Evolutionary conservation across 2,113 vertebrate species (phyloP), one percentile per base, ranked within the genome.

Genomic region (Heterotis niloticus): DNA sequence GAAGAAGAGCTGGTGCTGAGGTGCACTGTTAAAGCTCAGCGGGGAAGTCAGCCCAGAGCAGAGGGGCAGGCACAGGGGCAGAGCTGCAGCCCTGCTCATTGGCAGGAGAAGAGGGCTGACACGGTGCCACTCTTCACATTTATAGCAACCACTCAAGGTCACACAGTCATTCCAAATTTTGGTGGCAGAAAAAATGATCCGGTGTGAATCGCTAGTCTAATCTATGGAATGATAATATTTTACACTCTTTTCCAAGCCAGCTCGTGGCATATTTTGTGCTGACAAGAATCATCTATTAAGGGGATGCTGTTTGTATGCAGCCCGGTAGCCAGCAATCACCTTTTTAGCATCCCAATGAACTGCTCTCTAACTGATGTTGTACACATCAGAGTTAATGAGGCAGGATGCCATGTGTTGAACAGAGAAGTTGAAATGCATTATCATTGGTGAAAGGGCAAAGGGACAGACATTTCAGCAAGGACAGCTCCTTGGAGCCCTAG

Each of bases 341-440:
- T 90, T 88, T 73, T 76, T 81, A 26, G 88, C 88, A 86, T 90
- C 87, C 87, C 87, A 89, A 90, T 92, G 88, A 89, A 88, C 89
- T 88, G 81, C 34, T 80, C 60, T 85, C 86, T 92, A 90, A 92
- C 88, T 91, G 90, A 90, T 90, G 90, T 85, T 84, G 79, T 88
- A 87, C 85, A 84, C 87, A 90, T 90, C 88, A 90, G 90, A 92
- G 89, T 89, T 91, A 92, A 92, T 91, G 91, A 92, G 89, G 84
- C 87, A 68, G 71, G 78, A 24, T 85, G 83, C 90, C 90, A 92
- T 91, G 90, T 92, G 91, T 91, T 90, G 89, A 90, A 84, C 80
- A 77, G 77, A 81, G 79, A 76, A 85, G 65, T 57, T 82, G 77
- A 77, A 80, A 81, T 72, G 84, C 82, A 85, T 83, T 81, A 79